Percentiles rank a stretch among this genome's conserved stretches.
Conservation (phyloP, 2,888 invertebrate species). For the Halictus quadricinctus region DNA sequence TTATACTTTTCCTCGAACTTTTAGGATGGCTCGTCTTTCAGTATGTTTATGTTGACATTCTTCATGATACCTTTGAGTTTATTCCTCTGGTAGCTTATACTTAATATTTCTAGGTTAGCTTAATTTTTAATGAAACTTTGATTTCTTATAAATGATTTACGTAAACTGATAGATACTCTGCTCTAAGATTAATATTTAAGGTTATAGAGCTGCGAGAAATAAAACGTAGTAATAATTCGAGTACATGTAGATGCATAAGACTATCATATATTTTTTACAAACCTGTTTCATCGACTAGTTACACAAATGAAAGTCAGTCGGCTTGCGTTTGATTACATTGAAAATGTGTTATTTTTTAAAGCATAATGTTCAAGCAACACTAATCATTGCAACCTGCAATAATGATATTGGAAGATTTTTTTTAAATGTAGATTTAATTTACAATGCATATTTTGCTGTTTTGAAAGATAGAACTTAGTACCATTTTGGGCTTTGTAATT, state of each 20-base stretch:
- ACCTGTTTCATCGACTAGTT: background rate
- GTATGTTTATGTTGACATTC: slow-evolving; percentile 5
- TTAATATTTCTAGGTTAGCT: background rate
- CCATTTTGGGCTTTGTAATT: background rate
- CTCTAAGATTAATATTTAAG: slow-evolving; percentile 9
- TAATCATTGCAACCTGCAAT: background rate
- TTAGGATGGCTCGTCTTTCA: background rate
- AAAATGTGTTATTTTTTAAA: background rate
- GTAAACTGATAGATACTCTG: background rate
- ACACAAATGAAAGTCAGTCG: background rate
- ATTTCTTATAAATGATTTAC: background rate
- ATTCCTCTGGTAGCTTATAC: background rate
- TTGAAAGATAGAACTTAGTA: too few species aligned
- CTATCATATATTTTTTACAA: background rate
- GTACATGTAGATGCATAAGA: background rate
- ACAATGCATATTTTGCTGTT: too few species aligned
- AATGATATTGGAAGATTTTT: background rate
- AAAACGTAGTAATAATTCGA: background rate
- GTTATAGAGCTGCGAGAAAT: background rate
- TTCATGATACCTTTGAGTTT: background rate
- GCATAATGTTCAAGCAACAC: background rate
- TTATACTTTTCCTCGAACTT: background rate
- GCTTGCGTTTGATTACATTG: background rate
- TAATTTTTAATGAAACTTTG: background rate
- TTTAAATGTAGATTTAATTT: too few species aligned